Percentiles rank a stretch among this genome's conserved stretches.
Conservation (phyloP, 2,113 vertebrate species). For the Gila orcuttii region DNA sequence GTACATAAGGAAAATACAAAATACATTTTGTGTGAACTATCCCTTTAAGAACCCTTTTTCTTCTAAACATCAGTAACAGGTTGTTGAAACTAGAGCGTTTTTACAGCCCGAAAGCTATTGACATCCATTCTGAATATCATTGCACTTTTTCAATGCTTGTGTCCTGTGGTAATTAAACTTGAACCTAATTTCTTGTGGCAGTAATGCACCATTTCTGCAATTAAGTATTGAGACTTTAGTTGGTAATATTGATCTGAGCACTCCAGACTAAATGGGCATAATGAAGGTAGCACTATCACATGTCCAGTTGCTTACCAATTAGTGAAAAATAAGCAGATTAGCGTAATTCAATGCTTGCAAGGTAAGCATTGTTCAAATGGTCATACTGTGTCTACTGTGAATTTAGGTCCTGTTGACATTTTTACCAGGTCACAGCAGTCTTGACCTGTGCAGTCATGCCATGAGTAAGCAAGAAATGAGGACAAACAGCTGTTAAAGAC, state of each 20-base stretch:
- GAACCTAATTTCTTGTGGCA: neutral
- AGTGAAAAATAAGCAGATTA: slow-evolving; percentile 23
- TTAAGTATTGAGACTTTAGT: slow-evolving; percentile 1
- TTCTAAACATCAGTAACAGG: neutral
- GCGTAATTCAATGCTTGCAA: slow-evolving; percentile 8
- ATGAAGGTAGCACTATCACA: slow-evolving; percentile 33
- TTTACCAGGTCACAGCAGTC: slow-evolving; percentile 4
- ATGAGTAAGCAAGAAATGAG: neutral
- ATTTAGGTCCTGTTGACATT: neutral
- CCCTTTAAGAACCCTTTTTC: neutral
- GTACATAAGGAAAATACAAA: too few relatives aligned
- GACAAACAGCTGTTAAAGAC: neutral
- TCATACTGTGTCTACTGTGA: neutral
- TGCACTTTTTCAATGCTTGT: neutral
- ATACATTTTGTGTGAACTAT: neutral
- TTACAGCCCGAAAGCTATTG: neutral
- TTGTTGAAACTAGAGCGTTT: neutral
- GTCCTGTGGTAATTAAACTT: neutral
- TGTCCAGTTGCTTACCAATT: neutral
- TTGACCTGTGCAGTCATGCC: neutral
- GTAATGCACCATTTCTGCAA: slow-evolving; percentile 2
- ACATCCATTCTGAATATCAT: neutral
- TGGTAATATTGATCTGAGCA: slow-evolving; percentile 32
- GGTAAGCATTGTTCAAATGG: neutral
- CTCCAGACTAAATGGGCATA: slow-evolving; percentile 18